Evolutionary conservation across 2,888 invertebrate genomes (phyloP), one percentile per base, ranked within the genome.

Genomic region (Lordiphosa fenestrarum): DNA sequence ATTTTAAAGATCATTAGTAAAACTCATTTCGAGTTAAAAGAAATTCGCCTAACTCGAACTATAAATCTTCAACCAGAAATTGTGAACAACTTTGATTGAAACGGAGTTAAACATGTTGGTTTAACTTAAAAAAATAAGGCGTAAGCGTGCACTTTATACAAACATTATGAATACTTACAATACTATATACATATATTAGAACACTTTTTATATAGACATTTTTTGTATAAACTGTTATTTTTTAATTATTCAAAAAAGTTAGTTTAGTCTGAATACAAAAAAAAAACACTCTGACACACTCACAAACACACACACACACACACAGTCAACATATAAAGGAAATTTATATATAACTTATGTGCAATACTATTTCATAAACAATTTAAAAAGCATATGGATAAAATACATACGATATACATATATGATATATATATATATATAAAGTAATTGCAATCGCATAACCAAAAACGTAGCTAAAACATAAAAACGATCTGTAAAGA

Each of bases 141-240:
- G 19, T 49, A 37, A 4, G 19, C 25, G 13, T 60, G 59, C 44
- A 59, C 25, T 54, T 47, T 61, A 61, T 47, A 50, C 44, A 49
- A 42, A 41, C 47, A 57, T 51, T 59, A 60, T 57, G 60, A 44
- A 69, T 67, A 74, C 48, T 57, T 72, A 68, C 70, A 72, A 30
- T 30, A 30, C 30, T 30, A 30, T 30, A 30, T 30, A 30, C 7
- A 30, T 30, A 30, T 30, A 30, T 72, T 82, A 82, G 84, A 66
- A 64, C 52, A 80, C 73, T 84, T 84, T 84, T 84, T 84, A 80
- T 80, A 85, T 85, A 84, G 84, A 40, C 71, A 82, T 68, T 84
- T 64, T 85, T 84, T 84, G 84, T 84, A 84, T 69, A 77, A 71
- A 83, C 72, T 75, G 75, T 76, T 82, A 71, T 66, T 59, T 82